phyloP scores from a whole-genome alignment of 1,140 invertebrate species.

The Plectrocnemia conspersa region DNA sequence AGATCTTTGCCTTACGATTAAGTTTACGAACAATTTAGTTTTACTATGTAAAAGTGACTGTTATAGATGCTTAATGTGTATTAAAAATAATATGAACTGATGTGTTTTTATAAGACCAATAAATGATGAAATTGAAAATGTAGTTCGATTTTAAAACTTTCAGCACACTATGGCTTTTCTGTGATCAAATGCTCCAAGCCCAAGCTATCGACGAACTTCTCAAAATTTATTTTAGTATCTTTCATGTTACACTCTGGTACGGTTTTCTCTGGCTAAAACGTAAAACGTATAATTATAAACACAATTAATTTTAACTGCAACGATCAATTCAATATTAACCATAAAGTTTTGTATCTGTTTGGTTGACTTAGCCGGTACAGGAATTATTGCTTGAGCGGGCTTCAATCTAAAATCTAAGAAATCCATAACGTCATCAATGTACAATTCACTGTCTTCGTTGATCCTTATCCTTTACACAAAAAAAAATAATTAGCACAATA shows the following conservation, averaged over 20 bases:
- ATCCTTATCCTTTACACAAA: conserved; percentile 14
- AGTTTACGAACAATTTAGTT: conserved; percentile 29
- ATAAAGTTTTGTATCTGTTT: conserved; percentile 20
- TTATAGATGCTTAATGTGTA: conserved; percentile 28
- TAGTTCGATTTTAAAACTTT: neutral
- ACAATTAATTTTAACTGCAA: neutral
- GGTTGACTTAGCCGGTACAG: conserved; percentile 24
- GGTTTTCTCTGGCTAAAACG: conserved; percentile 1
- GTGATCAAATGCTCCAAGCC: conserved; percentile 22
- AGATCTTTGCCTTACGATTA: conserved; percentile 34
- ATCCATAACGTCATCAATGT: conserved; percentile 25
- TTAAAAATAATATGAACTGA: conserved; percentile 34
- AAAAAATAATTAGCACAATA: neutral
- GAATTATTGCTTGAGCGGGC: conserved; percentile 21
- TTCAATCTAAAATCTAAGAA: conserved; percentile 29
- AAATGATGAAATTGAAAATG: neutral
- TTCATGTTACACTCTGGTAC: neutral
- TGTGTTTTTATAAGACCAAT: conserved; percentile 23
- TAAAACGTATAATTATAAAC: neutral
- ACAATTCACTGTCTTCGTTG: conserved; percentile 1
- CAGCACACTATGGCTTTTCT: conserved; percentile 16
- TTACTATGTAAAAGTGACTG: conserved; percentile 28
- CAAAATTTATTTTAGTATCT: conserved; percentile 26
- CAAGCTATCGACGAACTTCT: conserved; percentile 21
- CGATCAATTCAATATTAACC: conserved; percentile 14